These are phyloP conservation scores for Hemiscyllium ocellatum DNA, from an alignment of 2,113 vertebrate species.

Conservation along the genomic window DNA sequence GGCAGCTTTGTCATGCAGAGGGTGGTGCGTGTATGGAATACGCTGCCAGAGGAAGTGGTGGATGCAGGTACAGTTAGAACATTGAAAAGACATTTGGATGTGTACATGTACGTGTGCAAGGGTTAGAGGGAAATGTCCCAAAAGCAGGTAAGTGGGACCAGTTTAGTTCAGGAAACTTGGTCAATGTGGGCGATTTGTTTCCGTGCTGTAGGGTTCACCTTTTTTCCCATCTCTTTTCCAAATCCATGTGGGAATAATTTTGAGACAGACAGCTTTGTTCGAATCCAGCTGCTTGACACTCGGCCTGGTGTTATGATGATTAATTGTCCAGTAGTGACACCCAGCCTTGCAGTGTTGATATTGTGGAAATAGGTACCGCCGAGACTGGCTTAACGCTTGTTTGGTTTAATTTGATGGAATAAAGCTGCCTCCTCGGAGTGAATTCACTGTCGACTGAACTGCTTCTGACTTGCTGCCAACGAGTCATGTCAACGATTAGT, in stretches of 20 bases:
- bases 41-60: too few species aligned
- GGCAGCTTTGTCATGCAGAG: too few species aligned
- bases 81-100: too few species aligned
- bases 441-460: not conserved
- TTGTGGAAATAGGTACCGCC: not conserved
- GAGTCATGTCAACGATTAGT: not conserved
- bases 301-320: not conserved
- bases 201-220: too few species aligned
- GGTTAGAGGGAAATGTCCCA: too few species aligned
- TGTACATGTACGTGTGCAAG: too few species aligned
- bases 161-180: too few species aligned
- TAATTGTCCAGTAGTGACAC: not conserved
- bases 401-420: slow-evolving; percentile 26
- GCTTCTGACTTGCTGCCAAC: not conserved
- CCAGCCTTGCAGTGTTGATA: not conserved
- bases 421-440: not conserved
- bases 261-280: not conserved
- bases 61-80: too few species aligned
- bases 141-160: too few species aligned
- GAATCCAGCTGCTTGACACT: not conserved
- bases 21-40: too few species aligned
- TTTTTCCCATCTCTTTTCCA: not conserved
- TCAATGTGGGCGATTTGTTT: too few species aligned
- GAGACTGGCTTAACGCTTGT: not conserved
- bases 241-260: not conserved